Evolutionary conservation across 2,888 invertebrate species (phyloP).

Genomic region (Drosophila monieri): DNA sequence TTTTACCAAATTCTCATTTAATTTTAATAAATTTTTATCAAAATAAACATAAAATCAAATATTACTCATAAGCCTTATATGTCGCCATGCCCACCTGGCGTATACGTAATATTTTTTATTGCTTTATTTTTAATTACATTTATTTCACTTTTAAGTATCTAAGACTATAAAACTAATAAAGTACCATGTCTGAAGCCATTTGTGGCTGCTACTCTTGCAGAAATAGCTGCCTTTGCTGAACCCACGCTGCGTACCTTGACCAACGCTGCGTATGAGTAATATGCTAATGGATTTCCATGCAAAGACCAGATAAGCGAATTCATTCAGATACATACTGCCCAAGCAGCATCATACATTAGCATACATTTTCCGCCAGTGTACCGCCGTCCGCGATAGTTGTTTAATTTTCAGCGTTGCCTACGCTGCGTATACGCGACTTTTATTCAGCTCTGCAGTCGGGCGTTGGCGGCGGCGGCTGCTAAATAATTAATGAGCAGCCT

Average conservation of each 20-base stretch:
- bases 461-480: slow-evolving; percentile 61
- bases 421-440: slow-evolving; percentile 69
- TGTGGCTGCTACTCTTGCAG: not conserved
- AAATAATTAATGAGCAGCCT: slow-evolving; percentile 74
- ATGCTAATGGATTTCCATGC: not conserved
- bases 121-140: not conserved
- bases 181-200: not conserved
- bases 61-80: not conserved
- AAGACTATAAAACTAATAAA: not conserved
- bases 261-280: slow-evolving; percentile 4
- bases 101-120: not conserved
- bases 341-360: slow-evolving; percentile 1
- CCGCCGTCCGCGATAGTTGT: slow-evolving; percentile 34
- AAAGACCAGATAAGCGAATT: not conserved
- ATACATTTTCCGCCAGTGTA: slow-evolving; percentile 12
- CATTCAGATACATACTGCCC: not conserved
- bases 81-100: not conserved
- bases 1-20: not conserved
- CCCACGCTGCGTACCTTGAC: not conserved
- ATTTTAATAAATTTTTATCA: not conserved
- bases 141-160: not conserved
- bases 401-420: slow-evolving; percentile 48
- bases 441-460: slow-evolving; percentile 51
- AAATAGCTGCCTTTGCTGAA: too few species aligned
- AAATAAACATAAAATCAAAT: not conserved